Evolutionary conservation across 2,113 vertebrate genomes (phyloP).

Genomic region (Alligator mississippiensis): DNA sequence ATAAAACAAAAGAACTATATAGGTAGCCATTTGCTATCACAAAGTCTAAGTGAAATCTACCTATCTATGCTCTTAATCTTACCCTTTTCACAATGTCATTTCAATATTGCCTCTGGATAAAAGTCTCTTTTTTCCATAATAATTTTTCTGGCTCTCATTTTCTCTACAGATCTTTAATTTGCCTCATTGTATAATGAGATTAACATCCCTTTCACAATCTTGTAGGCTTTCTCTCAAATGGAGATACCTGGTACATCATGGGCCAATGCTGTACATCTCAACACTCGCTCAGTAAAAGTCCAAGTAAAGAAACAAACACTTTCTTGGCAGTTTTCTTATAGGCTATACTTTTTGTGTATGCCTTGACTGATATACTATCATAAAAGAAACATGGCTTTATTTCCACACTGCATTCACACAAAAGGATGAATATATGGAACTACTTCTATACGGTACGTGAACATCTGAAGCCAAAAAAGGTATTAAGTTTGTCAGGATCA

Average conservation of each 20-base stretch:
- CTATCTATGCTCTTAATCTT: not conserved
- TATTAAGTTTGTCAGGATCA: not conserved
- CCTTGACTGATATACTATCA: not conserved
- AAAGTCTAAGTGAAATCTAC: not conserved
- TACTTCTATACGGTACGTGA: slow-evolving; percentile 37
- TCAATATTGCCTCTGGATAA: slow-evolving; percentile 33
- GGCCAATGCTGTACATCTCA: not conserved
- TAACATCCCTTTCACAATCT: slow-evolving; percentile 29
- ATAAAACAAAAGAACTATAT: not conserved
- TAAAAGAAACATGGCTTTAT: slow-evolving; percentile 34
- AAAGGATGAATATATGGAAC: slow-evolving; percentile 34
- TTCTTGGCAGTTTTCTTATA: slow-evolving; percentile 11
- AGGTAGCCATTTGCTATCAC: not conserved
- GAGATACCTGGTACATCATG: not conserved
- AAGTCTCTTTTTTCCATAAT: slow-evolving; percentile 25
- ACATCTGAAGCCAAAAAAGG: slow-evolving; percentile 19
- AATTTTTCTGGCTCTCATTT: slow-evolving; percentile 39
- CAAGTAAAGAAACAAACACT: not conserved
- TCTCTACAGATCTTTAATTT: slow-evolving; percentile 49
- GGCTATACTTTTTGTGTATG: not conserved
- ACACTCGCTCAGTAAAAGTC: not conserved
- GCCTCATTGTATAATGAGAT: slow-evolving; percentile 31
- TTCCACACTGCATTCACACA: slow-evolving; percentile 51
- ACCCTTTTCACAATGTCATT: not conserved
- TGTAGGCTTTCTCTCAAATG: not conserved